A percentile compares a stretch with the other conserved stretches of the same genome.
Conservation (phyloP, 2,888 invertebrate genomes). For the Orgyia antiqua region DNA sequence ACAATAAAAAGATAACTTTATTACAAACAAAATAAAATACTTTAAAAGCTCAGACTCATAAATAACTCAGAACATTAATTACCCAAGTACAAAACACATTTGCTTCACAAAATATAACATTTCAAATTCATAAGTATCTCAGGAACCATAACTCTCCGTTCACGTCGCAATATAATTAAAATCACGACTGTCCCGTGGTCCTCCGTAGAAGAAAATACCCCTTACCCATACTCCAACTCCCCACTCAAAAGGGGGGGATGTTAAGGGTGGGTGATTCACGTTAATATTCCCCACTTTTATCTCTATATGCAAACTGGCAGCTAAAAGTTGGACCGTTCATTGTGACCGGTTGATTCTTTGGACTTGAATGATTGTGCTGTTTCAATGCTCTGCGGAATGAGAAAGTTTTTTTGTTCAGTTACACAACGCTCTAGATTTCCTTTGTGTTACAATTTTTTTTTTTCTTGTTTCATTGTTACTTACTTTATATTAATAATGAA, state of each 20-base stretch:
- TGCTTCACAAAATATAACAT: conserved; percentile 24
- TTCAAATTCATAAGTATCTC: conserved; percentile 44
- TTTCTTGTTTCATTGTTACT: conserved; percentile 36
- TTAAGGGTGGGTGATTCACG: conserved; percentile 60
- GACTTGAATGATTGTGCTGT: conserved; percentile 75
- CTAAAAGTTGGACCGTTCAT: conserved; percentile 71
- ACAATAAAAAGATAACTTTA: too few species aligned
- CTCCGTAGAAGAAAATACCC: conserved; percentile 65
- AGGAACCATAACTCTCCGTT: conserved; percentile 62
- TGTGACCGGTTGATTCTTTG: conserved; percentile 71
- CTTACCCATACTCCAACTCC: conserved; percentile 28
- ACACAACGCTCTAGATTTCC: conserved; percentile 46
- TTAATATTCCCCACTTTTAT: conserved; percentile 79
- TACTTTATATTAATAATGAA: conserved; percentile 15
- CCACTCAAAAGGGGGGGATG: conserved; percentile 30
- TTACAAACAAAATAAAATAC: too few species aligned
- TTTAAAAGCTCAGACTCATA: too few species aligned
- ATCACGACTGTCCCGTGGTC: conserved; percentile 75
- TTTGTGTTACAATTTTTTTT: conserved; percentile 34
- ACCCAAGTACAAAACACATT: conserved; percentile 13
- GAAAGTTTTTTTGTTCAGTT: conserved; percentile 57
- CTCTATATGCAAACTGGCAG: conserved; percentile 79
- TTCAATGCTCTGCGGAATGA: conserved; percentile 60
- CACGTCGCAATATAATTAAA: conserved; percentile 76
- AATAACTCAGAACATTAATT: conserved; percentile 12